phyloP scores from a whole-genome alignment of 1,140 invertebrate species.

The Ylistrum balloti region DNA sequence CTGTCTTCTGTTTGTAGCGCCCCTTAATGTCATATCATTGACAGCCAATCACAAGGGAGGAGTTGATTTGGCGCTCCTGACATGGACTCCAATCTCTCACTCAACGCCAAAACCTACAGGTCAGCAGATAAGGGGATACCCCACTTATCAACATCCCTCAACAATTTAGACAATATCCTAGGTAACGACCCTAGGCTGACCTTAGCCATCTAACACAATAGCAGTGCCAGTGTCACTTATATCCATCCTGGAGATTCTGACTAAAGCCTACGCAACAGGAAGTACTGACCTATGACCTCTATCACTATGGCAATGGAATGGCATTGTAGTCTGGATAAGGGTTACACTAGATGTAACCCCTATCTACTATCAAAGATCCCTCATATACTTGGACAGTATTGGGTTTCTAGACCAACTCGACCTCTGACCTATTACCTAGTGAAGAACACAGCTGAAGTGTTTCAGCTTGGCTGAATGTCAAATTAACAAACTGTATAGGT shows the following conservation, averaged over 20 bases:
- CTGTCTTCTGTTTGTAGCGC: slow-evolving; percentile 11
- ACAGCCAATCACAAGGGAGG: slow-evolving; percentile 29
- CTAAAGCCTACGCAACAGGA: neutral
- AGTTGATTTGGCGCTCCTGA: neutral
- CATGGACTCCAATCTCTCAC: neutral
- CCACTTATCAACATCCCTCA: slow-evolving; percentile 6
- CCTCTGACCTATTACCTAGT: neutral
- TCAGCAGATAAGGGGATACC: neutral
- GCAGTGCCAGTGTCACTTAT: neutral
- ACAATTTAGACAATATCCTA: slow-evolving; percentile 28
- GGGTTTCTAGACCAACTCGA: neutral
- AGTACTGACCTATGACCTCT: neutral
- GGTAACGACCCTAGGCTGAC: neutral
- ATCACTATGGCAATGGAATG: neutral
- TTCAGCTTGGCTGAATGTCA: neutral
- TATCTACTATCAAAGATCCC: neutral
- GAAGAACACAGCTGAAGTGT: neutral
- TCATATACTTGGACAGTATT: neutral
- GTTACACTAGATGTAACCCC: neutral
- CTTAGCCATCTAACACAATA: neutral
- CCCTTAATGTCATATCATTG: neutral
- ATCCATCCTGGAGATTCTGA: too few relatives aligned
- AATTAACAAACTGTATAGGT: neutral
- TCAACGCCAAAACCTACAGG: neutral
- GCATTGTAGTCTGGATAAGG: neutral